Evolutionary conservation across 2,888 invertebrate genomes (phyloP).

Genomic region (Lasioglossum morio): DNA sequence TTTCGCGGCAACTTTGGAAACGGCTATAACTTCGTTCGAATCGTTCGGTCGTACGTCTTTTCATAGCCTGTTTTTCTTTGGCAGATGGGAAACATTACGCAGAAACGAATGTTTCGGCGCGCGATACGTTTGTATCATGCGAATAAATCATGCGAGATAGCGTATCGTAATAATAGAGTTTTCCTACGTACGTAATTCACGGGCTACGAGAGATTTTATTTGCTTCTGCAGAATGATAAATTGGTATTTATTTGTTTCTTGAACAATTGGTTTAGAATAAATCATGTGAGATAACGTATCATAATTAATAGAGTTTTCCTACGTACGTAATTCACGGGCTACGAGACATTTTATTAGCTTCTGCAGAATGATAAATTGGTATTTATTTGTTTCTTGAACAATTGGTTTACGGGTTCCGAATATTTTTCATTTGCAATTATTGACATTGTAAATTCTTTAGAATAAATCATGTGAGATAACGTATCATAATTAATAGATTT

Average conservation of each 20-base stretch:
- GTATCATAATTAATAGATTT: no score
- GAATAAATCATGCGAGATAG: slow-evolving; percentile 1
- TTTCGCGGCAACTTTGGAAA: not conserved
- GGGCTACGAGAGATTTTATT: not conserved
- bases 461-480: no score
- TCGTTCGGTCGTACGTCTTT: not conserved
- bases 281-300: no score
- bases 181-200: not conserved
- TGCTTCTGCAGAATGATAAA: not conserved
- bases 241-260: not conserved
- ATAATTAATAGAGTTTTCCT: no score
- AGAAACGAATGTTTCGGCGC: not conserved
- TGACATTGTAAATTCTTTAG: no score
- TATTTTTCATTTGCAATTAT: no score
- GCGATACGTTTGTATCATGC: slow-evolving; percentile 3
- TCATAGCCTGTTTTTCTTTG: not conserved
- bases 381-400: no score
- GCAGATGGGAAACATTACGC: not conserved
- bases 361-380: no score
- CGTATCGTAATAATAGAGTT: not conserved
- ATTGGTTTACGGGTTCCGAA: not conserved
- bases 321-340: no score
- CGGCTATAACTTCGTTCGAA: not conserved
- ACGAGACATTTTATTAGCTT: no score
- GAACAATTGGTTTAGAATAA: no score